phyloP scores from a whole-genome alignment of 2,888 invertebrate species.

The Parnassius glacialis region DNA sequence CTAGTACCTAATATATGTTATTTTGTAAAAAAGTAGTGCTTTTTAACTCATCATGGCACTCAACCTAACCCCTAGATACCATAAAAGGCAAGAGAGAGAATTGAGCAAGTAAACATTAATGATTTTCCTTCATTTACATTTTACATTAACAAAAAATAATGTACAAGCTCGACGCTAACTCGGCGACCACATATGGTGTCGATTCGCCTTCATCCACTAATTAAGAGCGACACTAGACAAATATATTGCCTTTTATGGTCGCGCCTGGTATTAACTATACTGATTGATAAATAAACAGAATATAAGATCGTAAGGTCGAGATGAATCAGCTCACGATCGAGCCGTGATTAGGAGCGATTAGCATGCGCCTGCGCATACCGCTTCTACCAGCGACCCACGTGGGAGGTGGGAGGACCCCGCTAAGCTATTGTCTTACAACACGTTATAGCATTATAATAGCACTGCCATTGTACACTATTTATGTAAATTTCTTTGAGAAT shows the following conservation, averaged over 20 bases:
- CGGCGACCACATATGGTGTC: slow-evolving; percentile 71
- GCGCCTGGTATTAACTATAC: slow-evolving; percentile 63
- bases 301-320: slow-evolving; percentile 61
- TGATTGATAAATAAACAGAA: slow-evolving; percentile 77
- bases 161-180: slow-evolving; percentile 64
- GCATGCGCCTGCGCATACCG: slow-evolving; percentile 61
- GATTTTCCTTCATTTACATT: slow-evolving; percentile 71
- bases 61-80: slow-evolving; percentile 29
- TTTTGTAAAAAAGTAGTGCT: too few species aligned
- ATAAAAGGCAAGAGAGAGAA: slow-evolving; percentile 58
- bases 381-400: slow-evolving; percentile 57
- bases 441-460: slow-evolving; percentile 73
- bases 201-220: slow-evolving; percentile 72
- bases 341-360: slow-evolving; percentile 76
- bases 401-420: slow-evolving; percentile 71
- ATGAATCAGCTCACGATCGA: slow-evolving; percentile 77
- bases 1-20: too few species aligned
- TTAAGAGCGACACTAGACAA: slow-evolving; percentile 75
- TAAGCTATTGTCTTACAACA: slow-evolving; percentile 73
- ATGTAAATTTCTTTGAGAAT: slow-evolving; percentile 75
- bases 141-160: slow-evolving; percentile 68
- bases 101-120: slow-evolving; percentile 69
- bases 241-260: slow-evolving; percentile 77
- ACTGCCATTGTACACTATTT: slow-evolving; percentile 74
- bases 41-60: not conserved